phyloP scores from a whole-genome alignment of 2,888 invertebrate species.

The Cotesia congregata region DNA sequence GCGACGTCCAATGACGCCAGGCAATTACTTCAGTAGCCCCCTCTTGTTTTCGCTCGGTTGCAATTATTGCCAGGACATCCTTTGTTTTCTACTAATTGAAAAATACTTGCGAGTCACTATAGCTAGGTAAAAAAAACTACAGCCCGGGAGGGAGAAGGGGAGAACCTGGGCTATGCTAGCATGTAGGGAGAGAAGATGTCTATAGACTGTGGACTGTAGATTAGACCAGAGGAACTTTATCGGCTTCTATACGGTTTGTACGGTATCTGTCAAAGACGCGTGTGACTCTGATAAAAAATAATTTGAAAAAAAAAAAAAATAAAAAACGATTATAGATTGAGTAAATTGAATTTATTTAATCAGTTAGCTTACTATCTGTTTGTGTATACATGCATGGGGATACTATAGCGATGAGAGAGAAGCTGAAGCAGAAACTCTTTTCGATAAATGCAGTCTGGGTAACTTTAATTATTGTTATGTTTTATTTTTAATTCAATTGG shows the following conservation, averaged over 20 bases:
- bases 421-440: constrained; percentile 13
- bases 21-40: constrained; percentile 56
- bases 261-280: constrained; percentile 46
- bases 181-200: no score
- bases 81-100: constrained; percentile 61
- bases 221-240: constrained; percentile 37
- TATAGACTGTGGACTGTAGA: no score
- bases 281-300: constrained; percentile 32
- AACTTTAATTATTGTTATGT: background rate
- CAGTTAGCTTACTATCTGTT: background rate
- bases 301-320: constrained; percentile 9
- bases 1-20: constrained; percentile 49
- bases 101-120: constrained; percentile 55
- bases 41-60: constrained; percentile 59
- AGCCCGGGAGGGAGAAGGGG: constrained; percentile 19
- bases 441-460: background rate
- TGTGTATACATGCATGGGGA: background rate
- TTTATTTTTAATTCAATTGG: constrained; percentile 7
- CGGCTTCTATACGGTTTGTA: constrained; percentile 30
- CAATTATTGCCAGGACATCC: constrained; percentile 59
- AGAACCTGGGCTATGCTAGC: background rate
- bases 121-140: constrained; percentile 39
- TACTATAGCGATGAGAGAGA: no score
- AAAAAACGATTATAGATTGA: background rate
- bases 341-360: constrained; percentile 9